Base-by-base conservation (phyloP, 2,113 vertebrate species). In the Forbesichthys papilliferus region DNA sequence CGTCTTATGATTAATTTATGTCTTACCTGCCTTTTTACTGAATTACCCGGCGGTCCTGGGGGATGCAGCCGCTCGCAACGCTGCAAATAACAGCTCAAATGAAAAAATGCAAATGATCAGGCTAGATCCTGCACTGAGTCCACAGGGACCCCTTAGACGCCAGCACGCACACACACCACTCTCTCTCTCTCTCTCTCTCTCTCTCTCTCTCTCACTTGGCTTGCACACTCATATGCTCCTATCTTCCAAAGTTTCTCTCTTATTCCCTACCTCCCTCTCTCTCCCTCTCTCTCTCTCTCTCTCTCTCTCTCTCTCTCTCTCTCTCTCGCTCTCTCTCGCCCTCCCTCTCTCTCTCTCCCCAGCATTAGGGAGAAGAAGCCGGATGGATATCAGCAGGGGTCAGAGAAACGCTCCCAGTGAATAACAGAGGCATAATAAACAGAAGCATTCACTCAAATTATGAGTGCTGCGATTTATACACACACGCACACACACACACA, bases 71-170 rank as follows among this genome's bases (percentile, higher is more conserved):
- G 82, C 83, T 80, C 64, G 84, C 84, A 88, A 82, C 79, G 86
- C 88, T 88, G 88, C 86, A 91, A 91, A 90, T 89, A 87, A 91
- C 84, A 90, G 79, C 88, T 84, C 84, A 87, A 86, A 90, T 87
- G 84, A 91, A 90, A 90, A 92, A 89, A 92, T 90, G 89, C 86
- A 91, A 91, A 91, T 88, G 87, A 86, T 87, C 84, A 76, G 69
- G 68, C 84, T 59, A 60, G 71, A 87, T 90, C 76, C 84, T 81
- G 79, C 75, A 70, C 75, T 52, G 60, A 80, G 70, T 90, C 89
- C 88, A 77, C 74, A 66, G 87, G 89, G 91, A 90, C 73, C 27
- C 71, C 78, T 70, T 60, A 72, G 3, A 78, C 54, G 64, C 70
- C 71, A 65, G 42, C 59, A 75, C 71, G 66, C 70, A 72, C 68